Evolutionary conservation across 2,888 invertebrate genomes (phyloP).

Genomic region (Neoscelio sp.): DNA sequence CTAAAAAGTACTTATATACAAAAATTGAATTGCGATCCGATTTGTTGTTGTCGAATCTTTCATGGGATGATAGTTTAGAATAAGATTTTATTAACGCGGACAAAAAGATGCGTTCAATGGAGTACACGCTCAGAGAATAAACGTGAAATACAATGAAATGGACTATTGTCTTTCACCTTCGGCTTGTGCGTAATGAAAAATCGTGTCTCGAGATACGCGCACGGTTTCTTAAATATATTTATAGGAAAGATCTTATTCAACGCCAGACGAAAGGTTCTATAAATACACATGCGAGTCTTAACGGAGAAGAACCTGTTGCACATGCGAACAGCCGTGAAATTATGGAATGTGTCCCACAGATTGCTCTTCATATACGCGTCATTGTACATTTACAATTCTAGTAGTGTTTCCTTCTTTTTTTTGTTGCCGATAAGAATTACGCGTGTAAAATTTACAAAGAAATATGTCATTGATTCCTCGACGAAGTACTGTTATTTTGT

Average conservation of each 20-base stretch:
- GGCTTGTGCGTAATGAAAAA: slow-evolving; percentile 21
- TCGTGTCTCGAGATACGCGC: slow-evolving; percentile 9
- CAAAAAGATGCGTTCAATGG: slow-evolving; percentile 31
- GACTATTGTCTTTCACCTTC: slow-evolving; percentile 15
- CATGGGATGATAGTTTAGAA: neutral
- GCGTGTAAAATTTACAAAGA: no score
- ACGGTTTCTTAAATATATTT: slow-evolving; percentile 30
- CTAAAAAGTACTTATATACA: no score
- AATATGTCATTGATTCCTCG: no score
- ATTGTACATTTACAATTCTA: no score
- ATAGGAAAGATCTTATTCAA: slow-evolving; percentile 36
- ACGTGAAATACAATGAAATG: slow-evolving; percentile 11
- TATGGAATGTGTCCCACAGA: slow-evolving; percentile 24
- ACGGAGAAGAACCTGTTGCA: slow-evolving; percentile 52
- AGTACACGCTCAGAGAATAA: slow-evolving; percentile 10
- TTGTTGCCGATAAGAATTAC: no score
- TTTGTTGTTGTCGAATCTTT: no score
- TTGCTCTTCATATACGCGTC: no score
- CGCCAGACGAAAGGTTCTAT: slow-evolving; percentile 29
- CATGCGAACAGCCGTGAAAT: slow-evolving; percentile 33
- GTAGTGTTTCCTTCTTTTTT: no score
- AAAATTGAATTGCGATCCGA: no score
- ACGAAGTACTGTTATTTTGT: no score
- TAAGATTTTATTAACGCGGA: slow-evolving; percentile 13
- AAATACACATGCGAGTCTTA: slow-evolving; percentile 24